These are phyloP conservation scores for Clistopyga incitator DNA, from an alignment of 2,888 invertebrate species.

Conservation along the genomic window DNA sequence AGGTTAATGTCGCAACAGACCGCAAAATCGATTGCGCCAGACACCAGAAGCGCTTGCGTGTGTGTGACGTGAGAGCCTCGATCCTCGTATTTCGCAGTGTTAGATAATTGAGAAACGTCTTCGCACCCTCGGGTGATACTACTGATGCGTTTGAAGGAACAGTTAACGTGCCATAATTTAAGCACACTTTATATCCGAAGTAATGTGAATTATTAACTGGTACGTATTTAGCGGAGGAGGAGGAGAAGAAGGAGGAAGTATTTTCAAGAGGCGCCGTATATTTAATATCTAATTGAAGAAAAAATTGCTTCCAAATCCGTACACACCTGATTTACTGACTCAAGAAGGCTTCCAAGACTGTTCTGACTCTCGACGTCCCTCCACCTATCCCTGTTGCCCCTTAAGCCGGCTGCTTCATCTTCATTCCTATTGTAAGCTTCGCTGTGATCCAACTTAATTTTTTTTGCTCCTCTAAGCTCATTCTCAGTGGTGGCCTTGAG, in stretches of 20 bases:
- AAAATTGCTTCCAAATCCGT: conserved; percentile 21
- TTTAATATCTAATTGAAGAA: too few relatives aligned
- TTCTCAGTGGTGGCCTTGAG: conserved; percentile 82
- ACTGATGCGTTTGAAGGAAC: conserved; percentile 23
- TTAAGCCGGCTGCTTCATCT: conserved; percentile 73
- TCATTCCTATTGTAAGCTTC: conserved; percentile 77
- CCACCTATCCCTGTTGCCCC: conserved; percentile 78
- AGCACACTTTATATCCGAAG: background rate
- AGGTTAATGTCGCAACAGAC: conserved; percentile 64
- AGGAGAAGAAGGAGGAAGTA: background rate
- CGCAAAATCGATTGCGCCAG: conserved; percentile 63
- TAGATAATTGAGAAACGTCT: conserved; percentile 52
- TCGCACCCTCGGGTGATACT: conserved; percentile 23
- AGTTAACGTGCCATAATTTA: conserved; percentile 3
- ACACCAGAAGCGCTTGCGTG: conserved; percentile 29
- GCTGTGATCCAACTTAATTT: conserved; percentile 81
- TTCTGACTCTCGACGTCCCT: conserved; percentile 83
- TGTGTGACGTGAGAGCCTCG: conserved; percentile 12
- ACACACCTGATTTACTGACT: conserved; percentile 83
- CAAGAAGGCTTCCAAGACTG: conserved; percentile 81
- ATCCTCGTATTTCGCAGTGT: conserved; percentile 26
- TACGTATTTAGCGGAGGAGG: background rate
- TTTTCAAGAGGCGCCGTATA: background rate
- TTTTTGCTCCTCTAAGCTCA: conserved; percentile 81
- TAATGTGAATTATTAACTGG: background rate